Evolutionary conservation across 2,797 vertebrate genomes (phyloP).

Genomic region (Mus minutoides): DNA sequence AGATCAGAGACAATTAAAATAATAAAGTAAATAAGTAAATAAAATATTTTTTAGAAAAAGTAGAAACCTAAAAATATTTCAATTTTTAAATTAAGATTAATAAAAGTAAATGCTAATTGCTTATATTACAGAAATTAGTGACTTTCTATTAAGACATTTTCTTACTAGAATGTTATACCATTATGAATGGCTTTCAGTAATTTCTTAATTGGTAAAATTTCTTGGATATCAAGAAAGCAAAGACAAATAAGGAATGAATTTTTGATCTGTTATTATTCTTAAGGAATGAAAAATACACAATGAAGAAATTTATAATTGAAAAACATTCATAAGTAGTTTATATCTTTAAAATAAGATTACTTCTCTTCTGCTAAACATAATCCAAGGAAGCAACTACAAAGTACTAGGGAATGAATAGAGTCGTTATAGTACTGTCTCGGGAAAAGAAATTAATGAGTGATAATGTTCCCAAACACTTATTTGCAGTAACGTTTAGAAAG

Average conservation of each 20-base stretch:
- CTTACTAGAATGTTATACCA: neutral
- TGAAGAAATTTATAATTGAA: neutral
- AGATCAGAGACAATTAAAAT: too few species aligned
- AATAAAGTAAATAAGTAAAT: too few species aligned
- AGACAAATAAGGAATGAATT: neutral
- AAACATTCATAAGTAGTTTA: neutral
- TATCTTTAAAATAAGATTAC: neutral
- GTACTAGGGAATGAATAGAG: neutral
- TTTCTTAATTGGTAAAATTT: neutral
- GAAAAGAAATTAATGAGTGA: slow-evolving; percentile 4
- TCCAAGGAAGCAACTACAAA: neutral
- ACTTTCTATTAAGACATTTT: neutral
- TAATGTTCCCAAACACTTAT: neutral
- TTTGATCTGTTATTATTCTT: neutral
- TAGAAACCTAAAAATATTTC: neutral
- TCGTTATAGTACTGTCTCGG: neutral
- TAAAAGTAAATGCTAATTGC: neutral
- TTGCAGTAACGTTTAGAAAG: slow-evolving; percentile 1
- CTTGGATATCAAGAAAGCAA: neutral
- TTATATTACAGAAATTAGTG: neutral
- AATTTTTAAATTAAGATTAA: neutral
- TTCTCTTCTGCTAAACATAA: neutral
- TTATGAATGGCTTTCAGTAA: neutral
- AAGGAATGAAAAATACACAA: neutral
- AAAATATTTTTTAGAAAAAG: neutral